Conservation (phyloP, 1,140 invertebrate species). For the Achroia grisella region DNA sequence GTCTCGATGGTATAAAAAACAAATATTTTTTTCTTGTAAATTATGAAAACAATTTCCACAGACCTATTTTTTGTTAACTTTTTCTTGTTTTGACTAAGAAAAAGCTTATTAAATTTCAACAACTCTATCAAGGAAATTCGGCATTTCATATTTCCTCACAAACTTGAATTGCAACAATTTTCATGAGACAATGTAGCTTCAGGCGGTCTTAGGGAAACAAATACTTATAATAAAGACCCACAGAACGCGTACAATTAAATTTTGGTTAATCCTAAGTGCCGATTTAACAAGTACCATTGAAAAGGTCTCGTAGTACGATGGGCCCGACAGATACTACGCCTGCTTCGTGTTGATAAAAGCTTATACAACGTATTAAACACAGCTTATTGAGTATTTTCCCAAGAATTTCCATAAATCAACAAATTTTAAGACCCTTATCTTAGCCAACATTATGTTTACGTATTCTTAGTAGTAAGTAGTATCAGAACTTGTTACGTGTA, state of each 20-base stretch:
- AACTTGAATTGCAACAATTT: too few species aligned
- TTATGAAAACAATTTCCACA: too few species aligned
- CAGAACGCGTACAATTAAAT: slow-evolving; percentile 1
- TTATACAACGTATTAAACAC: slow-evolving; percentile 36
- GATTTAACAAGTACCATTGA: not conserved
- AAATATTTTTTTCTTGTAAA: too few species aligned
- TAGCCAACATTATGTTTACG: slow-evolving; percentile 12
- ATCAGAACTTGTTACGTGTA: too few species aligned
- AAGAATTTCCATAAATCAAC: slow-evolving; percentile 44
- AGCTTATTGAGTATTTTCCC: slow-evolving; percentile 46
- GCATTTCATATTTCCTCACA: too few species aligned
- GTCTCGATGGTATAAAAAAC: too few species aligned
- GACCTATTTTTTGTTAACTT: too few species aligned
- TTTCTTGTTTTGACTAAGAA: too few species aligned
- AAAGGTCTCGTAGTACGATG: not conserved
- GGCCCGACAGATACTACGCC: slow-evolving; percentile 22
- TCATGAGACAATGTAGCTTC: too few species aligned
- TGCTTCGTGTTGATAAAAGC: slow-evolving; percentile 43
- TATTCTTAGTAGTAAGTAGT: not conserved
- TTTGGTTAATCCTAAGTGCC: slow-evolving; percentile 2
- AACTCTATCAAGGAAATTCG: too few species aligned
- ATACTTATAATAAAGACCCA: not conserved
- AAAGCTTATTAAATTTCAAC: too few species aligned
- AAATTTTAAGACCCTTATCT: slow-evolving; percentile 27
- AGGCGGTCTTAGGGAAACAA: too few species aligned